These are phyloP conservation scores for Drosophila anomelani DNA, from an alignment of 2,888 invertebrate species.

Conservation along the genomic window DNA sequence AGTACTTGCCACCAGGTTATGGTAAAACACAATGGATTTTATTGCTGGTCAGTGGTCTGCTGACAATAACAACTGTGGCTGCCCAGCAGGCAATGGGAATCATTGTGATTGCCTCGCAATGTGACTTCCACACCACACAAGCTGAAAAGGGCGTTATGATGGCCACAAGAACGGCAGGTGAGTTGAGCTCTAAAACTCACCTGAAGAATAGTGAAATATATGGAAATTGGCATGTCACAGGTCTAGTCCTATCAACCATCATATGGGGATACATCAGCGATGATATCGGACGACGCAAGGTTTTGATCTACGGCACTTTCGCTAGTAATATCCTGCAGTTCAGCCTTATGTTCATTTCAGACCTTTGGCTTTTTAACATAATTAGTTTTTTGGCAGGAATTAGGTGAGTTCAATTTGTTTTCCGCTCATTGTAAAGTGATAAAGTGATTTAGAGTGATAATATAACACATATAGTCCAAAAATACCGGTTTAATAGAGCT, in stretches of 20 bases:
- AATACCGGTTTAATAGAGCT: background rate
- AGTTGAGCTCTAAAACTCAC: slow-evolving; percentile 23
- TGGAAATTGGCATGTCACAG: slow-evolving; percentile 35
- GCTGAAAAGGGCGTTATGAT: slow-evolving; percentile 81
- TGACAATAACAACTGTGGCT: slow-evolving; percentile 77
- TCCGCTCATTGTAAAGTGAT: background rate
- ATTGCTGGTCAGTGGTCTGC: slow-evolving; percentile 73
- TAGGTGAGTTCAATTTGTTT: slow-evolving; percentile 57
- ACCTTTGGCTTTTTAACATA: slow-evolving; percentile 78
- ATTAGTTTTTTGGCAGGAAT: slow-evolving; percentile 76
- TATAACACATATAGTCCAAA: background rate
- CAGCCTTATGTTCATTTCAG: slow-evolving; percentile 78
- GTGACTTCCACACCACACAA: slow-evolving; percentile 77
- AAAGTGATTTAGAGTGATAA: background rate
- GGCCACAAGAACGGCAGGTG: slow-evolving; percentile 71
- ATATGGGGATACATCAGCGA: slow-evolving; percentile 81
- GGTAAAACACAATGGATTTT: slow-evolving; percentile 81
- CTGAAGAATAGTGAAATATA: background rate
- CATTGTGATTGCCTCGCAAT: slow-evolving; percentile 78
- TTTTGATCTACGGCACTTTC: slow-evolving; percentile 70
- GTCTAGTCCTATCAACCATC: slow-evolving; percentile 79
- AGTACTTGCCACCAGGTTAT: slow-evolving; percentile 60
- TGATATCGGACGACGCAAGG: slow-evolving; percentile 72
- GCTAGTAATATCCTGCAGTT: slow-evolving; percentile 66
- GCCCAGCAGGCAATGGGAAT: slow-evolving; percentile 77